Evolutionary conservation across 2,888 invertebrate genomes (phyloP), one percentile per base, ranked within the genome.

Genomic region (Subacronicta megacephala): DNA sequence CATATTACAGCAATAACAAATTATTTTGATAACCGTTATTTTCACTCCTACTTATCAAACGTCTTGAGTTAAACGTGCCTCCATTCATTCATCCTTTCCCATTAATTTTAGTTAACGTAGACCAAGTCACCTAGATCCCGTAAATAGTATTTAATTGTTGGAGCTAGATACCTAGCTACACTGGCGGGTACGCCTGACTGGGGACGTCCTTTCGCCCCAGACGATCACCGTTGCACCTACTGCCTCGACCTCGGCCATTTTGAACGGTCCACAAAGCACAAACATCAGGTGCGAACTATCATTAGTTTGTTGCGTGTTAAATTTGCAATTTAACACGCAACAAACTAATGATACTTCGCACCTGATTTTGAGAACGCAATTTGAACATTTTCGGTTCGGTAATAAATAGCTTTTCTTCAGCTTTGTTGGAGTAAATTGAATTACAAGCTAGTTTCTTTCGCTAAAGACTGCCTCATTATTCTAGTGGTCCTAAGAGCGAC

Each of bases 121-220:
- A 18, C 26, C 50, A 62, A 38, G 23, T 18, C 40, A 47, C 53
- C 45, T 58, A 36, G 40, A 42, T 35, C 38, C 53, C 47, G 49
- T 68, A 59, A 72, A 59, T 61, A 52, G 20, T 56, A 40, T n/a
- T 17, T 10, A 43, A 49, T 56, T 31, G 17, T 35, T 37, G 44
- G 38, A 43, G 26, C 23, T 36, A 37, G 38, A 10, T 16, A 50
- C 55, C 46, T 42, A 18, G 38, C 17, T 52, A 13, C 43, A 3
- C 23, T 43, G 38, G 49, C 18, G 31, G 9, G 23, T 31, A 40
- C 5, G 41, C 29, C 35, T 17, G 10, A 29, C 35, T 17, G 10
- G 20, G 18, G 50, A 45, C 62, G 58, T 54, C 60, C 70, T 62
- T 46, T 62, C 38, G 60, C 51, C 60, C 60, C 51, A 61, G 70